Evolutionary conservation across 2,113 vertebrate genomes (phyloP), one percentile per base, ranked within the genome.

Genomic region (Lampris incognitus): DNA sequence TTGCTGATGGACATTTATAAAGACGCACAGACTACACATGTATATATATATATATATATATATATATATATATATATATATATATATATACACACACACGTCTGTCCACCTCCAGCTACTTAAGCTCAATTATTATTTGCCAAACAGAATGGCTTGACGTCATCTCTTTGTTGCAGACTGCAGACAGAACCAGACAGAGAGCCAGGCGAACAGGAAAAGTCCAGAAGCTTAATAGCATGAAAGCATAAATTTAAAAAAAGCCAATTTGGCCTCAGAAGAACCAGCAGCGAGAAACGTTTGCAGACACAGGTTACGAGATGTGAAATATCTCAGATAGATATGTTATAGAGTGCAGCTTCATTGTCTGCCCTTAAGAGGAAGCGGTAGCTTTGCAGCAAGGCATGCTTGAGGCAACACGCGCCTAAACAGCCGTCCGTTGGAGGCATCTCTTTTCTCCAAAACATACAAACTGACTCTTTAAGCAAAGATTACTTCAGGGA

Each of bases 401-500:
- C 60, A 1, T 0, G 81, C 82, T 78, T 72, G 58, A 81, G 86
- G 85, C 85, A 78, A 70, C 72, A 70, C 72, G 0, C 54, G 66
- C 78, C 78, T 76, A 79, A 82, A 86, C 65, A 85, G 80, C 86
- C 72, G 83, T 79, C 85, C 72, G 37, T 74, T 74, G 83, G 69
- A 84, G 78, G 60, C 63, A 0, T 1, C 40, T 5, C 37, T 78
- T 24, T 90, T 81, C 83, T 86, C 81, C 76, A 81, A 82, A 79
- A 81, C 37, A 73, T 74, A 78, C 85, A 87, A 82, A 86, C 81
- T 74, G 74, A 81, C 85, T 89, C 83, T 90, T 91, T 90, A 91
- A 92, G 76, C 85, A 88, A 93, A 91, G 90, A 90, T 93, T 92
- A 91, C 80, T 48, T 80, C 10, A 69, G 85, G 90, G 85, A 91